phyloP scores from a whole-genome alignment of 1,140 invertebrate species.

The Oedothorax gibbosus region DNA sequence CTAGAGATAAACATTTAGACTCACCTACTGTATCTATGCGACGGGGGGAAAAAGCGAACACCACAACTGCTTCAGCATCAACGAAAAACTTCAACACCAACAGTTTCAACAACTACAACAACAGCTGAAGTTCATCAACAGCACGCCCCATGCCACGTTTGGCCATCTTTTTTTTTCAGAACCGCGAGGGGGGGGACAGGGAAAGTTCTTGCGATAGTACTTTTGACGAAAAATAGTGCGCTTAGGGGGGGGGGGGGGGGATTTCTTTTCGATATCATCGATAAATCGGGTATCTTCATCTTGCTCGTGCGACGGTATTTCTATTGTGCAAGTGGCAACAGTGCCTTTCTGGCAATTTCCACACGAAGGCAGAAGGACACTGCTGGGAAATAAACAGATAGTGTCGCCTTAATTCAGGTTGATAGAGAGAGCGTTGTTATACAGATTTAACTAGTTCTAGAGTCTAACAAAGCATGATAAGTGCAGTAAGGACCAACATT shows the following conservation, averaged over 20 bases:
- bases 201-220: constrained; percentile 36
- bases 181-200: background rate
- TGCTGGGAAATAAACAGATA: background rate
- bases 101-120: too few species aligned
- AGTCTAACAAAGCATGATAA: background rate
- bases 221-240: background rate
- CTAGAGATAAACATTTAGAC: too few species aligned
- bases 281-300: constrained; percentile 5
- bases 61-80: too few species aligned
- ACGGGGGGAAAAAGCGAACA: too few species aligned
- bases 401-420: background rate
- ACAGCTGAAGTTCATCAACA: too few species aligned
- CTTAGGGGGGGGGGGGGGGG: background rate
- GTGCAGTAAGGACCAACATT: background rate
- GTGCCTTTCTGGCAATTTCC: constrained; percentile 46
- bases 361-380: constrained; percentile 56
- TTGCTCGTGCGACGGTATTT: constrained; percentile 37
- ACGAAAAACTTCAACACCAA: too few species aligned
- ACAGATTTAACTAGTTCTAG: background rate
- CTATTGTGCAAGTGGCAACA: constrained; percentile 6
- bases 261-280: constrained; percentile 12
- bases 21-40: too few species aligned
- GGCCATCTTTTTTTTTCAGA: too few species aligned
- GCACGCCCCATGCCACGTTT: background rate
- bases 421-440: background rate